These are phyloP conservation scores for Lepidocyrtoides sp. DNA, from an alignment of 2,888 invertebrate genomes.

Conservation along the genomic window DNA sequence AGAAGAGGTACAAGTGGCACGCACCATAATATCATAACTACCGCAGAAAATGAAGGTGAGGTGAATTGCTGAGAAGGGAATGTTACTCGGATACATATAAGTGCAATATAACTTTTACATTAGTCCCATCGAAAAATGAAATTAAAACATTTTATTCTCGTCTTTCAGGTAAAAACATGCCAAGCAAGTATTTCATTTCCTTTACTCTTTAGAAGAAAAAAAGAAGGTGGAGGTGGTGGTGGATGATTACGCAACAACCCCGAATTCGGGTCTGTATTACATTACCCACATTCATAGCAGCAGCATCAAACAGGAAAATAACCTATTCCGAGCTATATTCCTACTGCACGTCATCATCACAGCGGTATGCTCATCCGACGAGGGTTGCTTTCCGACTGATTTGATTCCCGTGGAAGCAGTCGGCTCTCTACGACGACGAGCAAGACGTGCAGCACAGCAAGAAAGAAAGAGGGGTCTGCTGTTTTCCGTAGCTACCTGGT, in stretches of 20 bases:
- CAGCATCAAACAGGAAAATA: too few relatives aligned
- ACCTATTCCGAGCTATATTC: too few relatives aligned
- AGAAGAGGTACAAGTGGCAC: background rate
- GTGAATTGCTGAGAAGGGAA: background rate
- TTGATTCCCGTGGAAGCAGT: constrained; percentile 15
- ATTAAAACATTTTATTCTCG: constrained; percentile 42
- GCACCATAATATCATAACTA: background rate
- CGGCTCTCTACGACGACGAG: constrained; percentile 64
- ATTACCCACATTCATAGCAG: constrained; percentile 44
- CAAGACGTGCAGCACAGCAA: too few relatives aligned
- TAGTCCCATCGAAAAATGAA: constrained; percentile 35
- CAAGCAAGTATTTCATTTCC: too few relatives aligned
- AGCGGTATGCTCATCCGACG: too few relatives aligned
- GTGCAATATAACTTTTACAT: background rate
- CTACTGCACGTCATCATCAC: too few relatives aligned
- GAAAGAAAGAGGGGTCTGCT: too few relatives aligned
- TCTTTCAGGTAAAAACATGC: too few relatives aligned
- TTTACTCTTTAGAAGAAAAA: background rate
- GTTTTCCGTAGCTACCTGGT: background rate
- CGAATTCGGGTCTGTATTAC: constrained; percentile 54
- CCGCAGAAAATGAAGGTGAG: background rate
- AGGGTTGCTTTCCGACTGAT: constrained; percentile 72
- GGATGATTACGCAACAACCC: constrained; percentile 59
- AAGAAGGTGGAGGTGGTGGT: background rate
- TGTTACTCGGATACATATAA: background rate